Conservation (phyloP, 2,888 invertebrate genomes). For the Tortricodes alternella region DNA sequence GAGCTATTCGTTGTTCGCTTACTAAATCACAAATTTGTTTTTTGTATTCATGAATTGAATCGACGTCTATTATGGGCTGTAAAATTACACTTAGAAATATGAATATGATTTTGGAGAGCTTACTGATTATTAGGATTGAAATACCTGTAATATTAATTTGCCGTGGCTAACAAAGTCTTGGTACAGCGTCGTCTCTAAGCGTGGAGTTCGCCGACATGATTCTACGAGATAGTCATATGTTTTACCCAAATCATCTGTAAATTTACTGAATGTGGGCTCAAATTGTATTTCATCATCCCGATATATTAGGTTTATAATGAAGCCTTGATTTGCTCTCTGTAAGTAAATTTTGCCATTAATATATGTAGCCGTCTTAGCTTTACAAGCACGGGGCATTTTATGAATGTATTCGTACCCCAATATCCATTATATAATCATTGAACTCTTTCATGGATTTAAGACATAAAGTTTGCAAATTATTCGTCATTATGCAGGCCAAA, state of each 20-base stretch:
- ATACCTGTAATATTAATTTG: slow-evolving; percentile 55
- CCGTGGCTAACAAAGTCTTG: slow-evolving; percentile 79
- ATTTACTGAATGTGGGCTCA: slow-evolving; percentile 89
- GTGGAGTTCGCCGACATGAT: slow-evolving; percentile 87
- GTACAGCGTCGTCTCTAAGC: slow-evolving; percentile 91
- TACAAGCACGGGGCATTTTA: too few species aligned
- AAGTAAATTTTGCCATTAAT: neutral
- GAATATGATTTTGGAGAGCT: neutral
- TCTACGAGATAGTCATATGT: slow-evolving; percentile 89
- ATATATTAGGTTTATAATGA: slow-evolving; percentile 83
- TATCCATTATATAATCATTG: slow-evolving; percentile 89
- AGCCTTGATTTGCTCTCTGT: slow-evolving; percentile 87
- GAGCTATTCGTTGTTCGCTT: slow-evolving; percentile 87
- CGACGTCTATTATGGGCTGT: slow-evolving; percentile 89
- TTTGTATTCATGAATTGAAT: slow-evolving; percentile 85
- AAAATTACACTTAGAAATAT: slow-evolving; percentile 15
- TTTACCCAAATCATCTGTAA: slow-evolving; percentile 86
- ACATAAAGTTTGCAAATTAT: slow-evolving; percentile 91
- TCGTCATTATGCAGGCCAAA: slow-evolving; percentile 93
- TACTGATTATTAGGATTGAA: neutral
- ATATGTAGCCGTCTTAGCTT: neutral
- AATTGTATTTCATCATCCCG: slow-evolving; percentile 85
- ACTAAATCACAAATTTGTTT: slow-evolving; percentile 84
- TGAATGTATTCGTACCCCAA: too few species aligned
- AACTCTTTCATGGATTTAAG: slow-evolving; percentile 90